These are phyloP conservation scores for Delichon dasypus DNA, from an alignment of 2,797 vertebrate species.

Conservation along the genomic window DNA sequence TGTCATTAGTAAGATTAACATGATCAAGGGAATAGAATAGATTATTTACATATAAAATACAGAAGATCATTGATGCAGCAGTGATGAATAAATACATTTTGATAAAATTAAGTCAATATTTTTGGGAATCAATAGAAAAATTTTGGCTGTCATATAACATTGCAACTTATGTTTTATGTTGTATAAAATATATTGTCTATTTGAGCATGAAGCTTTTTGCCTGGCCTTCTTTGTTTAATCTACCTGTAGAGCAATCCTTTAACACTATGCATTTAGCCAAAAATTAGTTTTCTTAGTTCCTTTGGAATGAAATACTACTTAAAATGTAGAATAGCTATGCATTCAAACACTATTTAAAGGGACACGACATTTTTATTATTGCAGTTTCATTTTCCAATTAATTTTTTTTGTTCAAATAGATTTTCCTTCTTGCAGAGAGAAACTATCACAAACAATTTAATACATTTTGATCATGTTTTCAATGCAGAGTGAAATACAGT, in stretches of 20 bases:
- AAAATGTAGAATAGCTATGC: background rate
- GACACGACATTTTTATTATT: conserved; percentile 49
- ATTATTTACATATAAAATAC: conserved; percentile 84
- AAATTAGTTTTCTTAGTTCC: conserved; percentile 6
- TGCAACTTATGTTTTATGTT: conserved; percentile 11
- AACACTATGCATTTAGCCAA: background rate
- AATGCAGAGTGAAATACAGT: conserved; percentile 41
- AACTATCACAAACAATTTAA: conserved; percentile 55
- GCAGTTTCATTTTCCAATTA: conserved; percentile 7
- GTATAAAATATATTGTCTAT: background rate
- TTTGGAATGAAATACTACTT: background rate
- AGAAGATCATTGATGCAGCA: conserved; percentile 75
- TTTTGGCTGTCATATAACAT: background rate
- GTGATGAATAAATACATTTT: conserved; percentile 77
- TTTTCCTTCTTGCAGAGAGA: background rate
- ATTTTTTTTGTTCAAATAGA: conserved; percentile 35
- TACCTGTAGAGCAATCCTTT: conserved; percentile 20
- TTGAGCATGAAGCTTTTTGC: conserved; percentile 23
- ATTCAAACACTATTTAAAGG: conserved; percentile 43
- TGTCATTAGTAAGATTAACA: conserved; percentile 86
- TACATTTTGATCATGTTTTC: conserved; percentile 52
- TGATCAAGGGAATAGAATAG: conserved; percentile 82
- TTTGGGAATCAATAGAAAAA: conserved; percentile 17
- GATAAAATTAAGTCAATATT: conserved; percentile 59
- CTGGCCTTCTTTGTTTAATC: background rate